A percentile compares a stretch with the other conserved stretches of the same genome.
Evolutionary conservation across 2,888 invertebrate genomes (phyloP).

Genomic region (Caenorhabditis angaria): DNA sequence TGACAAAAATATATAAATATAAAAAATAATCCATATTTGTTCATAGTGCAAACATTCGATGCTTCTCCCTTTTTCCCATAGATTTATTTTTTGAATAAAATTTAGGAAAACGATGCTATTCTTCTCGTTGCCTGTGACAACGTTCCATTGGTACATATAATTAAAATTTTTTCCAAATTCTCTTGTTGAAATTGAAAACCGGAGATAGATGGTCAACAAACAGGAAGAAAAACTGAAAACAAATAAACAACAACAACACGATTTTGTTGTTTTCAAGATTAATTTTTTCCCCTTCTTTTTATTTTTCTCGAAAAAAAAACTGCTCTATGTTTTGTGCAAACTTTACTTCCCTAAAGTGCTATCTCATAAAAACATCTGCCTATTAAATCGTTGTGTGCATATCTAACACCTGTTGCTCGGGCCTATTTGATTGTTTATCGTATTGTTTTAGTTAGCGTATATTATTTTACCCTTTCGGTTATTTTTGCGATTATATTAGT

Average conservation of each 20-base stretch:
- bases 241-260: slow-evolving; percentile 1
- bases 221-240: neutral
- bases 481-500: neutral
- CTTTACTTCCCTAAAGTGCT: no score
- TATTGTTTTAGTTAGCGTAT: neutral
- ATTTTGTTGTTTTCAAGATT: neutral
- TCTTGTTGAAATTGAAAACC: no score
- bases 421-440: neutral
- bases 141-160: neutral
- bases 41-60: neutral
- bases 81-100: neutral
- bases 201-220: neutral
- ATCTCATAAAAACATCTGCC: slow-evolving; percentile 7
- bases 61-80: neutral
- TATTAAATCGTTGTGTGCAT: neutral
- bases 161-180: neutral
- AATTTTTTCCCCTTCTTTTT: neutral
- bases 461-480: neutral
- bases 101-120: no score
- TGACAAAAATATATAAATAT: no score
- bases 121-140: neutral
- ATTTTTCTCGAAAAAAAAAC: no score
- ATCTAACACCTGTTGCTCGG: neutral
- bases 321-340: no score
- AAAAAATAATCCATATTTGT: neutral